Conservation (phyloP, 2,888 invertebrate species). For the Parthenolecanium corni region DNA sequence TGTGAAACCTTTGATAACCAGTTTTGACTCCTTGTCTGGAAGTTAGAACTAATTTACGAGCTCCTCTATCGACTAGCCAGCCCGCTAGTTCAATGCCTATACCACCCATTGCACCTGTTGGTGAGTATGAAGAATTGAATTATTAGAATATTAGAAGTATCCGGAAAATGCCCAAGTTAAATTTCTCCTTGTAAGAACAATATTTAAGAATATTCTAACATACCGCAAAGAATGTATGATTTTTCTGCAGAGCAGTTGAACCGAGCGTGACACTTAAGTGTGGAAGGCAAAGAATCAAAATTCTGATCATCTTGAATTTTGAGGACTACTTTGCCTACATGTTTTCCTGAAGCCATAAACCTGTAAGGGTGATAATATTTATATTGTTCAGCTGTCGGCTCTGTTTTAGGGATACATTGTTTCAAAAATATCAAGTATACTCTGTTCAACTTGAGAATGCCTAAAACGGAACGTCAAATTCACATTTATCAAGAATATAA, state of each 20-base stretch:
- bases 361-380: conserved; percentile 38
- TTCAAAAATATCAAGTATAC: no score
- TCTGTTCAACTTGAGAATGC: no score
- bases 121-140: neutral
- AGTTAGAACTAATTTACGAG: conserved; percentile 44
- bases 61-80: conserved; percentile 47
- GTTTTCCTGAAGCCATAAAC: conserved; percentile 54
- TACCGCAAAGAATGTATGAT: neutral
- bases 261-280: conserved; percentile 40
- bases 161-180: no score
- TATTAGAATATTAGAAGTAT: no score
- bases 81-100: conserved; percentile 50
- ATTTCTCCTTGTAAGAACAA: no score
- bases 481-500: no score
- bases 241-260: conserved; percentile 33
- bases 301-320: conserved; percentile 44
- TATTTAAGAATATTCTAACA: neutral
- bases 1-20: conserved; percentile 46
- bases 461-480: no score
- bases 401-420: no score
- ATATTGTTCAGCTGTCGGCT: no score
- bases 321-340: conserved; percentile 62
- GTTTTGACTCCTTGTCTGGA: conserved; percentile 45
- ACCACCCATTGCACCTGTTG: conserved; percentile 46
- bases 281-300: no score